Evolutionary conservation across 2,888 invertebrate genomes (phyloP).

Genomic region (Globia sparganii): DNA sequence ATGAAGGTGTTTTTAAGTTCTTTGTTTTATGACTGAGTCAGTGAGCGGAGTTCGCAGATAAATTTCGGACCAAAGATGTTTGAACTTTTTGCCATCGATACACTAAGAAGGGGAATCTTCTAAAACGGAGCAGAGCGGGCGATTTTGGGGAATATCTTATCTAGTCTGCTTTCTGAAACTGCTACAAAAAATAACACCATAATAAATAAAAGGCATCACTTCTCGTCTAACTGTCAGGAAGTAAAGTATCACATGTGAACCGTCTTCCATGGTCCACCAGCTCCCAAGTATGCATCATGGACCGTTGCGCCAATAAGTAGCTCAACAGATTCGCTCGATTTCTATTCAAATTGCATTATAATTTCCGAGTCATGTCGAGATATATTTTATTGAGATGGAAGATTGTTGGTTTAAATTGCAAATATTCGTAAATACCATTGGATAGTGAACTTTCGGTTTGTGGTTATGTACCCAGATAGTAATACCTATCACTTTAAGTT

Average conservation of each 20-base stretch:
- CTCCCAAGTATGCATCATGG: constrained; percentile 63
- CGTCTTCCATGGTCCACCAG: constrained; percentile 67
- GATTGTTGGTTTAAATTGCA: constrained; percentile 39
- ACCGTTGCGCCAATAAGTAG: constrained; percentile 64
- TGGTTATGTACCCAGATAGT: not conserved
- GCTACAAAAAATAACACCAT: not conserved
- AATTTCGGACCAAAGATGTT: not conserved
- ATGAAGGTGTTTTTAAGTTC: too few species aligned
- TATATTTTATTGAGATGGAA: constrained; percentile 45
- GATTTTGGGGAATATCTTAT: not conserved
- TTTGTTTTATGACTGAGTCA: not conserved
- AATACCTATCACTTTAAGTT: not conserved
- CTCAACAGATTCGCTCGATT: constrained; percentile 66
- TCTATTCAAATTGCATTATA: constrained; percentile 67
- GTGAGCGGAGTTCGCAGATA: not conserved
- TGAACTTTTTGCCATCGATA: not conserved
- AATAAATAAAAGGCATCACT: not conserved
- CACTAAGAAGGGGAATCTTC: not conserved
- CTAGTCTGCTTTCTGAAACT: not conserved
- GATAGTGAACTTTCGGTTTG: constrained; percentile 17
- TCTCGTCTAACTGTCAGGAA: not conserved
- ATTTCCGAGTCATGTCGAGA: constrained; percentile 43
- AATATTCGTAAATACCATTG: constrained; percentile 26
- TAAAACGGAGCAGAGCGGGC: not conserved
- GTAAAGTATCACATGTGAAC: constrained; percentile 30